A percentile compares a stretch with the other conserved stretches of the same genome.
Evolutionary conservation across 2,888 invertebrate species (phyloP).

Genomic region (Lumbricus terrestris): DNA sequence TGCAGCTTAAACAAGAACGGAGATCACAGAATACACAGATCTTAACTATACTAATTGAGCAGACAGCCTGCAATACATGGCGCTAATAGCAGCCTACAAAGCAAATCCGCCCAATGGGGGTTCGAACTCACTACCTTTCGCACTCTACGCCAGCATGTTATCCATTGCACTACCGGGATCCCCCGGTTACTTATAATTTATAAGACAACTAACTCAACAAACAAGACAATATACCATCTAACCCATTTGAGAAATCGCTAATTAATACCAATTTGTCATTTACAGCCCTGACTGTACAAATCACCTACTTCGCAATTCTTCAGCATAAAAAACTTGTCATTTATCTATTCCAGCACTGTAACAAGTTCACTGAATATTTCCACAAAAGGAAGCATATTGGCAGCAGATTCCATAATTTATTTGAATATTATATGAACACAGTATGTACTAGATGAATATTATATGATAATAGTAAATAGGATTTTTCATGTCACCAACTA

Average conservation of each 20-base stretch:
- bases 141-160: too few species aligned
- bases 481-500: background rate
- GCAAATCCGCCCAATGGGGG: too few species aligned
- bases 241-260: background rate
- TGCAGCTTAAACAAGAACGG: too few species aligned
- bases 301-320: background rate
- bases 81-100: too few species aligned
- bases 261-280: background rate
- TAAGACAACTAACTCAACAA: background rate
- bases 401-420: background rate
- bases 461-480: background rate
- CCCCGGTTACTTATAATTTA: too few species aligned
- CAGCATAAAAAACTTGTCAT: background rate
- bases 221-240: background rate
- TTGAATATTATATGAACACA: background rate
- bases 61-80: too few species aligned
- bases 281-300: background rate
- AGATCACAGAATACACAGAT: too few species aligned
- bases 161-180: too few species aligned
- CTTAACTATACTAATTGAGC: too few species aligned
- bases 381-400: background rate
- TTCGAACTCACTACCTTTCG: too few species aligned
- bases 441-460: too few species aligned
- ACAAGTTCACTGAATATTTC: background rate
- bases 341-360: background rate